Evolutionary conservation across 2,888 invertebrate genomes (phyloP), one percentile per base, ranked within the genome.

Genomic region (Encarsia formosa): DNA sequence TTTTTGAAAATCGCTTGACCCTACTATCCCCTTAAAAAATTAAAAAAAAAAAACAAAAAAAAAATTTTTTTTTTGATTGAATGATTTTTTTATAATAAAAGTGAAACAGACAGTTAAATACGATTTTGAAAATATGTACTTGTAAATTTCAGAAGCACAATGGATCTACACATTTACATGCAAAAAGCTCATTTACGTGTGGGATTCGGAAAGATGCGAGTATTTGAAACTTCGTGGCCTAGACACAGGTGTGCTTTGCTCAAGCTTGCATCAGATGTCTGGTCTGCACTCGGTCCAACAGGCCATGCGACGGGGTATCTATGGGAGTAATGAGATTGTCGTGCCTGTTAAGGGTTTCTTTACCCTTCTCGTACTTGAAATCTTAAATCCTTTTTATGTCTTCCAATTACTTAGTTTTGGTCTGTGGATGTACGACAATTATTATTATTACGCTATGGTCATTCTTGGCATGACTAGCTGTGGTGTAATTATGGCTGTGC

Each of bases 361-460:
- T 53, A 84, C 84, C 0, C 77, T 93, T 13, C 77, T 92, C 1
- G 81, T 88, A 32, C 76, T 91, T 58, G 92, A 93, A 74, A 86
- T 89, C 29, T 82, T 96, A 63, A 93, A 94, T 75, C 95, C 96
- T 4, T 96, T 95, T 78, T 96, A 96, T 77, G 86, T 95, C 67
- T 96, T 96, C 78, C 96, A 96, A 83, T 73, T 94, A 59, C 91
- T 92, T 75, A 93, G 94, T 40, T 89, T 91, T 57, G 80, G 83
- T 9, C 81, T 96, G 47, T 96, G 96, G 96, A 83, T 91, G 51
- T 80, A 86, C 5, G 95, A 96, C 68, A 83, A 90, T 54, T 96
- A 96, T 70, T 85, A 88, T 65, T 91, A 89, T 69, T 96, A 94
- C 72, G 93, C 94, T 19, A 78, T 86, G 15, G 91, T 91, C 32